A percentile compares a stretch with the other conserved stretches of the same genome.
These are phyloP conservation scores for Melanostoma mellinum DNA, from an alignment of 2,888 invertebrate genomes.

Conservation along the genomic window DNA sequence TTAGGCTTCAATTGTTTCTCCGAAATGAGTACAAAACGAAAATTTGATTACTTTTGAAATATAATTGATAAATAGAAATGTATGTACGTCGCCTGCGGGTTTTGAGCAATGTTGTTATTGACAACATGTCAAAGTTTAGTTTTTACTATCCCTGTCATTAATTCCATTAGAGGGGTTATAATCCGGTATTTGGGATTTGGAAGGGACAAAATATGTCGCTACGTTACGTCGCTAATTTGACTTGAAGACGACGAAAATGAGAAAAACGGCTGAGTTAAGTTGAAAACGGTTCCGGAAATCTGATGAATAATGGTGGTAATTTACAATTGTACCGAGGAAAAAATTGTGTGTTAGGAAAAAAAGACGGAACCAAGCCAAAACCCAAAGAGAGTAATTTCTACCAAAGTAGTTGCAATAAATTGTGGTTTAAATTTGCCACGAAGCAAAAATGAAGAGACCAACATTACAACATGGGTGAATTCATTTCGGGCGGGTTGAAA, in stretches of 20 bases:
- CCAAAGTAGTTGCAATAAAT: conserved; percentile 70
- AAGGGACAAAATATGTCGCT: conserved; percentile 17
- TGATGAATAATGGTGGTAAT: conserved; percentile 66
- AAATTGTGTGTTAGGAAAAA: conserved; percentile 27
- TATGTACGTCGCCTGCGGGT: neutral
- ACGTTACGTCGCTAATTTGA: conserved; percentile 4
- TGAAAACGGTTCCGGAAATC: conserved; percentile 65
- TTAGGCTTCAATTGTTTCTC: conserved; percentile 45
- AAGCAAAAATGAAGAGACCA: conserved; percentile 61
- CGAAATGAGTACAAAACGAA: conserved; percentile 31
- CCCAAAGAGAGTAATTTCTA: conserved; percentile 61
- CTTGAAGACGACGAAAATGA: neutral
- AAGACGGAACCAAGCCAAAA: conserved; percentile 24
- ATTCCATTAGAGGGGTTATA: conserved; percentile 38
- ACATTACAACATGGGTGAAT: conserved; percentile 38
- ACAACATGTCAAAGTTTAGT: neutral
- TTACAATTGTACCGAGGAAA: conserved; percentile 59
- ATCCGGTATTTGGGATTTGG: conserved; percentile 34
- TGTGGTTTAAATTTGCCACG: conserved; percentile 68
- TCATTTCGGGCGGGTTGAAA: neutral
- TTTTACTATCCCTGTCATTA: conserved; percentile 12
- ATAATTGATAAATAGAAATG: conserved; percentile 40
- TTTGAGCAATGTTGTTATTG: neutral
- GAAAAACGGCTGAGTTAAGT: conserved; percentile 58
- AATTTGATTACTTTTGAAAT: conserved; percentile 56